Evolutionary conservation across 2,888 invertebrate genomes (phyloP), one percentile per base, ranked within the genome.

Genomic region (Melanostoma mellinum): DNA sequence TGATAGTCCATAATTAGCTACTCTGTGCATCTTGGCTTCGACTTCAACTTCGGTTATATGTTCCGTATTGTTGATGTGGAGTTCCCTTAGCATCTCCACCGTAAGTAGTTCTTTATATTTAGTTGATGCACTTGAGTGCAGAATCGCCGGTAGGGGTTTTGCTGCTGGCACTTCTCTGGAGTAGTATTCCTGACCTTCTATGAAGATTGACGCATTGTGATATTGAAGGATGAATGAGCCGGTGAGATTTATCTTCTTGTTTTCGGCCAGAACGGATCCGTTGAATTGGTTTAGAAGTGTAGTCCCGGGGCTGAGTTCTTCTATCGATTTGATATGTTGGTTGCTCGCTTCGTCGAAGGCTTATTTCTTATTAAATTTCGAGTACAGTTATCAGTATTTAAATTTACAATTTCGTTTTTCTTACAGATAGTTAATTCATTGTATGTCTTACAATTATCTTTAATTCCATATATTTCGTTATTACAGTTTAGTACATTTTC

Each of bases 371-470:
- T 5, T 9, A 52, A 30, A 52, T 63, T 63, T 4, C 38, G 50
- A 40, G 50, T 63, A 52, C 65, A 65, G 42, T 50, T 52, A 42
- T 58, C 32, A 4, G 10, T 20, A 10, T 36, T 56, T 38, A 56
- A 1, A 3, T 42, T 58, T 42, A 58, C 30, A 50, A 65, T 65
- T 65, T 52, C 4, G 4, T 65, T 35, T 42, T 9, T 52, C 20
- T 65, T 52, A 52, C 50, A 65, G n/a, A 52, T 65, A 9, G 40
- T 63, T 52, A 65, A n/a, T 32, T 53, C 50, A 67, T 67, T 67
- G 30, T 44, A 53, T 20, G 46, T 35, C 4, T 35, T 53, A 68
- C 55, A 55, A 6, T 32, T 6, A 6, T 46, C 30, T 35, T 35
- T 55, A 33, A 65, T 52, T 30, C 8, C 65, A 53, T 42, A 67